These are phyloP conservation scores for Mungos mungo DNA, from an alignment of 2,113 vertebrate genomes.

Conservation along the genomic window DNA sequence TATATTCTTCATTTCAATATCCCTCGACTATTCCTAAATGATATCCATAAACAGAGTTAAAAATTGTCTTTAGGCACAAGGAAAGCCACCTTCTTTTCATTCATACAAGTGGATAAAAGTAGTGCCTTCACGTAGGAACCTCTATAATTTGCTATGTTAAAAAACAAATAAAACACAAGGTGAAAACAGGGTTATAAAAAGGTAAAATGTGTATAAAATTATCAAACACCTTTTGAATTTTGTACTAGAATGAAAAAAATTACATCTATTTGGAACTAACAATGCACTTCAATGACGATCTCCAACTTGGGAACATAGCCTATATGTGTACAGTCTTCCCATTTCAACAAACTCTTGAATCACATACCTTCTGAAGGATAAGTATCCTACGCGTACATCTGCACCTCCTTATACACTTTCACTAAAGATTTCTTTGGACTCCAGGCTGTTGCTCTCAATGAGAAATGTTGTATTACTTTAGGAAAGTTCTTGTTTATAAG, in stretches of 20 bases:
- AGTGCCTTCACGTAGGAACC: not conserved
- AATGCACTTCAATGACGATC: not conserved
- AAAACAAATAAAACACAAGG: not conserved
- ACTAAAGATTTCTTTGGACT: not conserved
- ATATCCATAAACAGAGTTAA: not conserved
- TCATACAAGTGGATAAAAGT: not conserved
- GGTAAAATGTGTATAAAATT: not conserved
- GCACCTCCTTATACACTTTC: not conserved
- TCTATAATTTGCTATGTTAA: not conserved
- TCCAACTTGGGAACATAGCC: not conserved
- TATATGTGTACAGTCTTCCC: not conserved
- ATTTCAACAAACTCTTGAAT: not conserved
- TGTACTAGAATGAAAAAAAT: not conserved
- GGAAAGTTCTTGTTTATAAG: constrained; percentile 1
- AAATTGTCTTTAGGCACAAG: not conserved
- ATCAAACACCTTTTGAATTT: not conserved
- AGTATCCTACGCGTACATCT: not conserved
- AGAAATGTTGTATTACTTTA: not conserved
- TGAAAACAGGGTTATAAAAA: not conserved
- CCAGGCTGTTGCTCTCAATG: not conserved
- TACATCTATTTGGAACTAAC: not conserved
- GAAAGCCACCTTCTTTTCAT: not conserved
- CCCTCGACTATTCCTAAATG: not conserved
- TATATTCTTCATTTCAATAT: not conserved
- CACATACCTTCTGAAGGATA: not conserved